Evolutionary conservation across 2,888 invertebrate species (phyloP).

Genomic region (Sicus ferrugineus): DNA sequence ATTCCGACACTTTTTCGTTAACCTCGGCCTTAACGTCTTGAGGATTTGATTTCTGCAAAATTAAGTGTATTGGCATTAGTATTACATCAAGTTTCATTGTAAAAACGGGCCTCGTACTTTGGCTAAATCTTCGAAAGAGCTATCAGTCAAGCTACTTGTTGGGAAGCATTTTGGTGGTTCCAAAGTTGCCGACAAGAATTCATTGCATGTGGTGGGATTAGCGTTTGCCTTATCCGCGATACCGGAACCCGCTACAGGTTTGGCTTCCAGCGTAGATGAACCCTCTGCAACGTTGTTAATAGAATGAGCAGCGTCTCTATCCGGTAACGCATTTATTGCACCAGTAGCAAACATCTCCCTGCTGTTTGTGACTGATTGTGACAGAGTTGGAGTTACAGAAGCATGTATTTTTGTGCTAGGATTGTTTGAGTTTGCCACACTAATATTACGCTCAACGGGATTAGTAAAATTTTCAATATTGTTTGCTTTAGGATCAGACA

Average conservation of each 20-base stretch:
- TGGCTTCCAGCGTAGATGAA: constrained; percentile 7
- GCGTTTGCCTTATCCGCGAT: constrained; percentile 5
- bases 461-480: constrained; percentile 17
- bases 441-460: constrained; percentile 9
- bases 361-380: constrained; percentile 20
- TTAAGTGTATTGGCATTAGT: not conserved
- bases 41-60: constrained; percentile 24
- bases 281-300: constrained; percentile 10
- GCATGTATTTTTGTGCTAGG: constrained; percentile 17
- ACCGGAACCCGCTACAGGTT: not conserved
- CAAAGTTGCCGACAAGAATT: constrained; percentile 11
- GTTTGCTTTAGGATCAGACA: constrained; percentile 10
- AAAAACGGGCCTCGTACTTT: constrained; percentile 27
- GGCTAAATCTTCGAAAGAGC: constrained; percentile 11
- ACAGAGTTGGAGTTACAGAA: constrained; percentile 19
- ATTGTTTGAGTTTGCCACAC: constrained; percentile 22
- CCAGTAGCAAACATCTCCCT: not conserved
- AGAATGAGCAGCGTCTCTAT: constrained; percentile 19
- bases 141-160: constrained; percentile 21
- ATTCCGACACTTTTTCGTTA: constrained; percentile 20
- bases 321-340: not conserved
- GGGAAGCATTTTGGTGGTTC: constrained; percentile 25
- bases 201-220: constrained; percentile 3
- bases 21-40: constrained; percentile 17
- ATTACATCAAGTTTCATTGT: not conserved